These are phyloP conservation scores for Byasa hedistus DNA, from an alignment of 2,888 invertebrate genomes.

Conservation along the genomic window DNA sequence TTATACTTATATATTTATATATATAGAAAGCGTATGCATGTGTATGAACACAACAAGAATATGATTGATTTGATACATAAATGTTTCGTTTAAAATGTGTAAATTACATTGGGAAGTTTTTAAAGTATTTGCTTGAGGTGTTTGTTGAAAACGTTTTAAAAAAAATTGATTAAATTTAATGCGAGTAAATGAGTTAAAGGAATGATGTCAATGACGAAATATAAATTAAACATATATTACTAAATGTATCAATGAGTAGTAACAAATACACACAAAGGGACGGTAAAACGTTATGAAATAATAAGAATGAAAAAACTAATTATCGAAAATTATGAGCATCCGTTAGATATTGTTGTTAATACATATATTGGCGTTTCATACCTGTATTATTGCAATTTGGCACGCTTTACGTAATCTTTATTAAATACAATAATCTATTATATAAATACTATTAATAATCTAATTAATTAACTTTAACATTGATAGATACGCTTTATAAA, in stretches of 20 bases:
- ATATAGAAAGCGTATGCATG: conserved; percentile 24
- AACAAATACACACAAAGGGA: conserved; percentile 20
- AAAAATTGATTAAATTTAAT: conserved; percentile 15
- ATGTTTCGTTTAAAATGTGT: neutral
- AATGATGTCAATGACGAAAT: neutral
- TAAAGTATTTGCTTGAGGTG: neutral
- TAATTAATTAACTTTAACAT: conserved; percentile 51
- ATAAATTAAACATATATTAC: neutral
- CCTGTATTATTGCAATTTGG: conserved; percentile 72
- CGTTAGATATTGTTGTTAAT: conserved; percentile 35
- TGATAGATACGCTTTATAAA: conserved; percentile 50
- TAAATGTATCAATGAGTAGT: neutral
- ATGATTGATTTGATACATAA: neutral
- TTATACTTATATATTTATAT: conserved; percentile 4
- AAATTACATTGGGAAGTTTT: neutral
- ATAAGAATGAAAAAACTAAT: conserved; percentile 7
- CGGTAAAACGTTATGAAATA: conserved; percentile 24
- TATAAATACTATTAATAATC: conserved; percentile 47
- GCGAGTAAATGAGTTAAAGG: conserved; percentile 25
- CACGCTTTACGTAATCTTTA: conserved; percentile 43
- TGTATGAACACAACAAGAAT: conserved; percentile 3
- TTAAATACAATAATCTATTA: conserved; percentile 39
- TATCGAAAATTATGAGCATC: conserved; percentile 25
- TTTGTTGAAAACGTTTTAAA: neutral
- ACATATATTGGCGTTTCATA: conserved; percentile 57